These are phyloP conservation scores for Tribolium freemani DNA, from an alignment of 2,888 invertebrate species.

Conservation along the genomic window DNA sequence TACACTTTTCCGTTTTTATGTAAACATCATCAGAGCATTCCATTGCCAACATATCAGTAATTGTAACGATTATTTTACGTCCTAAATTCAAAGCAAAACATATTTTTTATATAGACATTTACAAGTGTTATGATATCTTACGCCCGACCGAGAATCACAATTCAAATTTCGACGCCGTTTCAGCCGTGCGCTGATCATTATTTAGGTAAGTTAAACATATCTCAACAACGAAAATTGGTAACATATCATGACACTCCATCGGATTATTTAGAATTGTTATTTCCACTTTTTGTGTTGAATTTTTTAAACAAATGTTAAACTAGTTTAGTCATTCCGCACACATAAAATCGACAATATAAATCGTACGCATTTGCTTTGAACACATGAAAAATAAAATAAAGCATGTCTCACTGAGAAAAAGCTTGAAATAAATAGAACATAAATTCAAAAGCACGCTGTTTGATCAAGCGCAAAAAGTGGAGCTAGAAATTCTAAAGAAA, in stretches of 20 bases:
- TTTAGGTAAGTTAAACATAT: constrained; percentile 21
- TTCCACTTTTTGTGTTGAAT: neutral
- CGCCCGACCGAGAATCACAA: neutral
- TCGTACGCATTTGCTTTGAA: neutral
- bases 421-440: constrained; percentile 9
- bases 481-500: constrained; percentile 12
- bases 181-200: neutral
- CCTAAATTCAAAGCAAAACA: constrained; percentile 37
- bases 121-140: constrained; percentile 44
- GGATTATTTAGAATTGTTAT: constrained; percentile 2
- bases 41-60: constrained; percentile 39
- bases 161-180: neutral
- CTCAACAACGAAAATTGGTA: constrained; percentile 39
- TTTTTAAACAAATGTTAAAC: neutral
- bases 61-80: constrained; percentile 29
- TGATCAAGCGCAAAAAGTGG: constrained; percentile 9
- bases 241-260: constrained; percentile 40
- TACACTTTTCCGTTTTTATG: constrained; percentile 15
- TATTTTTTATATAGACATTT: constrained; percentile 38
- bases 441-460: neutral
- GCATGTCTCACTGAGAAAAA: neutral
- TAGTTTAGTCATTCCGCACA: neutral
- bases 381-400: neutral
- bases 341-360: neutral
- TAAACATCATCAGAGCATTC: constrained; percentile 13